phyloP scores from a whole-genome alignment of 2,797 vertebrate species.

The Premnoplex brunnescens region DNA sequence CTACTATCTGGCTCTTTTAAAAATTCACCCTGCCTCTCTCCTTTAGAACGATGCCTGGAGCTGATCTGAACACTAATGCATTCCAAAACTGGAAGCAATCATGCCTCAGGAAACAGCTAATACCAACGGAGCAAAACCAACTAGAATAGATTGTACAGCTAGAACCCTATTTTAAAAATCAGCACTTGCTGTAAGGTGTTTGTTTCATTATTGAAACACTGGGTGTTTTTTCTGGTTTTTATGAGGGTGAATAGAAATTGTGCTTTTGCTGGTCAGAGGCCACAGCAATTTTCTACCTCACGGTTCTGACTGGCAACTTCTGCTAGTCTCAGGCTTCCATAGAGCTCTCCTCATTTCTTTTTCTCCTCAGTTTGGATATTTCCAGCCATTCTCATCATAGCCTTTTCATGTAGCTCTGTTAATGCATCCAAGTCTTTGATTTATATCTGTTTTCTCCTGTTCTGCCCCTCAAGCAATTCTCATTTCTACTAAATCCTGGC shows the following conservation, averaged over 20 bases:
- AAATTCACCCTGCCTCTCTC: not conserved
- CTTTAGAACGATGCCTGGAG: constrained; percentile 3
- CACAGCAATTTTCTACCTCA: not conserved
- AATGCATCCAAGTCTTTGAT: not conserved
- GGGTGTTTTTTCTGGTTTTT: not conserved
- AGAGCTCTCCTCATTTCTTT: not conserved
- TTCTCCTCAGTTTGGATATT: not conserved
- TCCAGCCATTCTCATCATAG: not conserved
- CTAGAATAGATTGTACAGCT: not conserved
- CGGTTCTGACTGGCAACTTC: not conserved
- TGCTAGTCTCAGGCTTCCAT: not conserved
- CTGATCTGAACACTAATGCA: constrained; percentile 9
- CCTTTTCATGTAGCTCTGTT: not conserved
- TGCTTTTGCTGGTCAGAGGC: not conserved
- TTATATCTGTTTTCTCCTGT: not conserved
- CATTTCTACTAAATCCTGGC: not conserved
- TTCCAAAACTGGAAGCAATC: constrained; percentile 35
- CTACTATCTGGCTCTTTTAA: not conserved
- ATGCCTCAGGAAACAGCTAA: constrained; percentile 13
- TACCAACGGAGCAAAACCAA: not conserved
- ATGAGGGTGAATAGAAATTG: not conserved
- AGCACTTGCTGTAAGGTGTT: not conserved
- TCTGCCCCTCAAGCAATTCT: not conserved
- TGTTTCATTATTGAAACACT: not conserved
- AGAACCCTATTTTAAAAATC: not conserved